Evolutionary conservation across 2,113 vertebrate genomes (phyloP).

Genomic region (Myotis lucifugus): DNA sequence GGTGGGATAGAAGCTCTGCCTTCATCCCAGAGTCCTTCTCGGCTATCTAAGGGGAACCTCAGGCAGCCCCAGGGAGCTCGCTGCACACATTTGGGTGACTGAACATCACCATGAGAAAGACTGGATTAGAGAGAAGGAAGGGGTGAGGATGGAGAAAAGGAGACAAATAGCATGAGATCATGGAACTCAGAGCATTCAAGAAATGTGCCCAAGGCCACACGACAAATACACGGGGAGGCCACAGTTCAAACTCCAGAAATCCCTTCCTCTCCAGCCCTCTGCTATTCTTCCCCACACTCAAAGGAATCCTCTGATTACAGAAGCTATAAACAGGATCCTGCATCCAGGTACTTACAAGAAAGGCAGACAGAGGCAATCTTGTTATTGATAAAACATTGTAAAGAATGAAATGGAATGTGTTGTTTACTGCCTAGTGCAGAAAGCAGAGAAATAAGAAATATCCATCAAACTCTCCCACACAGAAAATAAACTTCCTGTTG

Average conservation of each 20-base stretch:
- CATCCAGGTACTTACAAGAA: slow-evolving; percentile 61
- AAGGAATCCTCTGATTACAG: slow-evolving; percentile 32
- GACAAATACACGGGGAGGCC: background rate
- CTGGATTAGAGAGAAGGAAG: background rate
- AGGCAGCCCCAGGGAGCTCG: background rate
- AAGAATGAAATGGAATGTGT: slow-evolving; percentile 72
- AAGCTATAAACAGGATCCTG: slow-evolving; percentile 57
- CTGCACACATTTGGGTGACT: background rate
- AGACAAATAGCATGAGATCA: background rate
- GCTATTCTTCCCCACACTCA: background rate
- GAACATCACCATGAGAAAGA: background rate
- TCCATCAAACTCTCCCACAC: slow-evolving; percentile 57
- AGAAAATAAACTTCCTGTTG: slow-evolving; percentile 57
- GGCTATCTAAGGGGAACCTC: background rate
- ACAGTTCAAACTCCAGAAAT: background rate
- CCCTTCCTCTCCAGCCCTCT: background rate
- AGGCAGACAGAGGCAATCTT: slow-evolving; percentile 64
- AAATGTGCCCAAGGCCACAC: slow-evolving; percentile 9
- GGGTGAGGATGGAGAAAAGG: background rate
- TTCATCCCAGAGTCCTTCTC: background rate
- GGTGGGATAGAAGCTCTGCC: background rate
- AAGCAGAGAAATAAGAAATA: slow-evolving; percentile 71
- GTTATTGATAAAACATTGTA: slow-evolving; percentile 71
- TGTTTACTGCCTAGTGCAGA: slow-evolving; percentile 64
- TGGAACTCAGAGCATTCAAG: background rate